Evolutionary conservation across 1,140 invertebrate genomes (phyloP).

Genomic region (Pseudachorutes palmiensis): DNA sequence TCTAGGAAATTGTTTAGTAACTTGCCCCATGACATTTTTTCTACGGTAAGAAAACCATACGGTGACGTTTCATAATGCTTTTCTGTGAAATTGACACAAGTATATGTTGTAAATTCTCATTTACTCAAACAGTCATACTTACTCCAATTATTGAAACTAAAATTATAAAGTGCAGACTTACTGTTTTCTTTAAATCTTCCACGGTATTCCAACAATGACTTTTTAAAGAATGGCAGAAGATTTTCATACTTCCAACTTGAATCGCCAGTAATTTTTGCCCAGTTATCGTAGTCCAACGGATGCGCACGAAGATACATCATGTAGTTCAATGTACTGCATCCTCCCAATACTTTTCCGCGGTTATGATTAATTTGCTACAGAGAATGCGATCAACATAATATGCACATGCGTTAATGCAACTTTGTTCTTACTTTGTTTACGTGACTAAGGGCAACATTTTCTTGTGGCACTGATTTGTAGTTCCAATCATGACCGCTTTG

Average conservation of each 20-base stretch:
- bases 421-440: neutral
- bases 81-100: conserved; percentile 7
- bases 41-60: conserved; percentile 25
- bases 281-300: conserved; percentile 51
- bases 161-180: neutral
- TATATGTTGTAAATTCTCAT: too few species aligned
- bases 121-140: too few species aligned
- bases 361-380: conserved; percentile 38
- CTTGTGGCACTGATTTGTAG: conserved; percentile 8
- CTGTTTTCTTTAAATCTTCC: conserved; percentile 1
- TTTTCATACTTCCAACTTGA: conserved; percentile 51
- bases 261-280: conserved; percentile 45
- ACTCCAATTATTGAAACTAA: neutral
- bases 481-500: conserved; percentile 43
- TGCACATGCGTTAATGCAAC: too few species aligned
- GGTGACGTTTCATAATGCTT: conserved; percentile 27
- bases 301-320: conserved; percentile 57
- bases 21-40: conserved; percentile 14
- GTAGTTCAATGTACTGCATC: conserved; percentile 53
- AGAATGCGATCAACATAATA: neutral
- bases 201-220: neutral
- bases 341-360: conserved; percentile 53
- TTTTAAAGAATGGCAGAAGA: conserved; percentile 45
- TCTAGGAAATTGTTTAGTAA: conserved; percentile 46
- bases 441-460: neutral